Conservation (phyloP, 2,797 vertebrate species). For the Pangasius sanitwongsei region DNA sequence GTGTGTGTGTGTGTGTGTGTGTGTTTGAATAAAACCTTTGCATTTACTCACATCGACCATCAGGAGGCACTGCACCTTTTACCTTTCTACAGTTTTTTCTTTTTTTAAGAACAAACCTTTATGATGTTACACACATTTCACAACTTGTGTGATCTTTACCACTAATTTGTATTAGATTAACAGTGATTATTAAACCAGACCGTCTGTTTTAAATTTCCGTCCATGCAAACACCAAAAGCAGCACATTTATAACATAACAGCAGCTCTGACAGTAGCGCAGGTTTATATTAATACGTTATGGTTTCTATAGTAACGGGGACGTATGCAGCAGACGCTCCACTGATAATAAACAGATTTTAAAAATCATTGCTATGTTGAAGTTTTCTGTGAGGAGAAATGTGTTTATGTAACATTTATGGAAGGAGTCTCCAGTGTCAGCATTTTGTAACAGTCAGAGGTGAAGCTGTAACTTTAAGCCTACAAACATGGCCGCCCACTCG, state of each 20-base stretch:
- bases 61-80: not conserved
- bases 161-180: not conserved
- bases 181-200: not conserved
- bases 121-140: not conserved
- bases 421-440: not conserved
- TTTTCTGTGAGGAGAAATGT: too few relatives aligned
- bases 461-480: too few relatives aligned
- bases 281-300: not conserved
- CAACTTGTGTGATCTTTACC: not conserved
- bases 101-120: not conserved
- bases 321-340: too few relatives aligned
- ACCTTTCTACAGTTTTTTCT: not conserved
- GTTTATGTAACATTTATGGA: not conserved
- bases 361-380: too few relatives aligned
- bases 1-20: not conserved
- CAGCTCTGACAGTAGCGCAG: not conserved
- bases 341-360: too few relatives aligned
- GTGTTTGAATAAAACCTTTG: not conserved
- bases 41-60: not conserved
- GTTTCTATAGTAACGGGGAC: not conserved
- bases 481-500: too few relatives aligned
- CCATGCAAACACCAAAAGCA: too few relatives aligned
- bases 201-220: not conserved
- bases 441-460: not conserved
- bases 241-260: not conserved